A percentile compares a stretch with the other conserved stretches of the same genome.
Conservation (phyloP, 2,888 invertebrate species). For the Myopa testacea region DNA sequence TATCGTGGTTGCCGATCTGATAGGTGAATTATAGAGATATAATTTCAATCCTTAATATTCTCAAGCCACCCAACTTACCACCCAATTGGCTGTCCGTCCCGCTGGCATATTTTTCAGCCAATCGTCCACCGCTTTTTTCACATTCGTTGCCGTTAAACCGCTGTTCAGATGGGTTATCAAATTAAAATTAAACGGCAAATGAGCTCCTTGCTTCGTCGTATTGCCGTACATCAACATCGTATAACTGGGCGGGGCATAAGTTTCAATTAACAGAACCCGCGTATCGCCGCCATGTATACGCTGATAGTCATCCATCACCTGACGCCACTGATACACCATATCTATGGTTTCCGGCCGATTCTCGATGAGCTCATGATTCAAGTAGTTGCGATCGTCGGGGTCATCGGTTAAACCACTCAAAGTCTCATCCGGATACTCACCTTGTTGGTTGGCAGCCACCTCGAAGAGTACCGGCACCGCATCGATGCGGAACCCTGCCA, state of each 20-base stretch:
- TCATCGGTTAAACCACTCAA: conserved; percentile 65
- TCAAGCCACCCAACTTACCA: conserved; percentile 69
- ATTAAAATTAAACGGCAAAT: conserved; percentile 75
- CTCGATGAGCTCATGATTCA: conserved; percentile 71
- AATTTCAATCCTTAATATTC: too few relatives aligned
- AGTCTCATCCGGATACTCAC: conserved; percentile 71
- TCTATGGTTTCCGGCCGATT: conserved; percentile 70
- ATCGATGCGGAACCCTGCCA: conserved; percentile 80
- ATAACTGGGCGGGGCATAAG: conserved; percentile 69
- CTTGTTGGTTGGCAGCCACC: conserved; percentile 68
- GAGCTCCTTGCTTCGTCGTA: conserved; percentile 66
- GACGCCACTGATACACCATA: conserved; percentile 67
- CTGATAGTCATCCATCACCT: conserved; percentile 74
- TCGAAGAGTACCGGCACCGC: conserved; percentile 68
- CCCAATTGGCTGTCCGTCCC: conserved; percentile 73
- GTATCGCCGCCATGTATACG: conserved; percentile 65
- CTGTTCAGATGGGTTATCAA: conserved; percentile 70
- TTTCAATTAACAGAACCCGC: conserved; percentile 73
- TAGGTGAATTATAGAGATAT: too few relatives aligned
- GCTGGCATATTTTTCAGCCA: conserved; percentile 72
- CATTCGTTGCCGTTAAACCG: conserved; percentile 69
- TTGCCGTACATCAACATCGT: conserved; percentile 73
- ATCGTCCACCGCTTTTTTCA: conserved; percentile 68
- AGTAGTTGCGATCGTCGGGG: conserved; percentile 69
- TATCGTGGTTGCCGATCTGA: conserved; percentile 77